A percentile compares a stretch with the other conserved stretches of the same genome.
Conservation (phyloP, 1,140 invertebrate genomes). For the Aphis craccivora region DNA sequence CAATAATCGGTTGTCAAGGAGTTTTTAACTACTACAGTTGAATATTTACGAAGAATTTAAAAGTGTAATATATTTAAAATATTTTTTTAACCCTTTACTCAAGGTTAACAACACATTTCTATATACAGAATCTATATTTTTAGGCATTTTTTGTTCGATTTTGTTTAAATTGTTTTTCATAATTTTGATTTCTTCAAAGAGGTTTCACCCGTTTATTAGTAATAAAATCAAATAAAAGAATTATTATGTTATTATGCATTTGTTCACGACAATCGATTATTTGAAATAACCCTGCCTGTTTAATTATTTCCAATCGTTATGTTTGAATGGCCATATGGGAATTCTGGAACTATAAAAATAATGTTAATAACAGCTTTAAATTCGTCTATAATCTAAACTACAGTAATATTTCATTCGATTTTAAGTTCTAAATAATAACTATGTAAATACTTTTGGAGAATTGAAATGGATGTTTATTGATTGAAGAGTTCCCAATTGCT, state of each 20-base stretch:
- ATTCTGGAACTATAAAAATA: neutral
- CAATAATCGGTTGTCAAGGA: too few relatives aligned
- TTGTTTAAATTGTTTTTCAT: too few relatives aligned
- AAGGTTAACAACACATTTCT: too few relatives aligned
- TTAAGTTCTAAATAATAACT: neutral
- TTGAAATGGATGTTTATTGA: neutral
- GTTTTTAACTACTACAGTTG: too few relatives aligned
- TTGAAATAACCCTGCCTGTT: neutral
- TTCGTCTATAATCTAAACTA: neutral
- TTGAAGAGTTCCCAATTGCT: neutral
- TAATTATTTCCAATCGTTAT: neutral
- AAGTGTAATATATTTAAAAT: too few relatives aligned
- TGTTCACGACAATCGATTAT: neutral
- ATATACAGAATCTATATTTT: too few relatives aligned
- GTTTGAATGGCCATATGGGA: rapidly evolving
- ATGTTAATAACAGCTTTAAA: neutral
- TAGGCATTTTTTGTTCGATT: too few relatives aligned
- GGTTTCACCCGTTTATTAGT: too few relatives aligned
- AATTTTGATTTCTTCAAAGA: too few relatives aligned
- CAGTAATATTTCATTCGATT: neutral
- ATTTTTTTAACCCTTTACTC: too few relatives aligned
- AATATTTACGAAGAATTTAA: too few relatives aligned
- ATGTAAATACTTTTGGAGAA: neutral
- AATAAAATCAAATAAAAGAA: too few relatives aligned
- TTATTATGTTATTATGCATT: neutral